Base-by-base conservation (phyloP, 2,888 invertebrate genomes). In the Stenotaenia linearis region DNA sequence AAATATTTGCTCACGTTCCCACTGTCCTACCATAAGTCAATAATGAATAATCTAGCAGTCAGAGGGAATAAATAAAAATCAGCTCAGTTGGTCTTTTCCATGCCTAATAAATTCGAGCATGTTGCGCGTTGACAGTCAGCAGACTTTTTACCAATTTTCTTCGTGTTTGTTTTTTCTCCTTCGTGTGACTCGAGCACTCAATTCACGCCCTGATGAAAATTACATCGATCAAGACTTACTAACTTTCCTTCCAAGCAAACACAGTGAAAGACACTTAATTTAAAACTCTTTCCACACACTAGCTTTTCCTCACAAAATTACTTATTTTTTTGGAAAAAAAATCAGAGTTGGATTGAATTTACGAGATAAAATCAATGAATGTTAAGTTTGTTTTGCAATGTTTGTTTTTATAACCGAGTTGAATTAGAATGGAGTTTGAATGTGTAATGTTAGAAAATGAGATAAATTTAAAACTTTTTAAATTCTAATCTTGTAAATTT, bases 151-250 rank as follows among this genome's bases (percentile, higher is more conserved):
- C 69, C 69, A 69, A 69, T 69, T 69, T 69, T 69, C 28, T 61
- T 69, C 69, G 25, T 69, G 69, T 69, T 69, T 61, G 61, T 61
- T 69, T 69, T 69, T 69, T 28, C 25, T n/a, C 15, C 28, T 28
- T 25, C 25, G 12, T 28, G 69, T 69, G 69, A 69, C 25, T 69
- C 69, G 69, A 69, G 69, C 69, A 69, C 69, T 69, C 69, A 69
- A 69, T 69, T 69, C 69, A 69, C 69, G 69, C 69, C 28, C 69
- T 69, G 69, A 69, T 69, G 69, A 69, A 69, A 69, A 28, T 69
- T 69, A 69, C 69, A 69, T 69, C 69, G 69, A 69, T 69, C 69
- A 69, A 69, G 69, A 69, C 69, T 69, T 69, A 69, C 12, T 69
- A 69, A 69, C 69, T 69, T 69, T 69, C 25, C 69, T 69, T 25